Conservation (phyloP, 2,797 vertebrate genomes). For the Limosa lapponica region DNA sequence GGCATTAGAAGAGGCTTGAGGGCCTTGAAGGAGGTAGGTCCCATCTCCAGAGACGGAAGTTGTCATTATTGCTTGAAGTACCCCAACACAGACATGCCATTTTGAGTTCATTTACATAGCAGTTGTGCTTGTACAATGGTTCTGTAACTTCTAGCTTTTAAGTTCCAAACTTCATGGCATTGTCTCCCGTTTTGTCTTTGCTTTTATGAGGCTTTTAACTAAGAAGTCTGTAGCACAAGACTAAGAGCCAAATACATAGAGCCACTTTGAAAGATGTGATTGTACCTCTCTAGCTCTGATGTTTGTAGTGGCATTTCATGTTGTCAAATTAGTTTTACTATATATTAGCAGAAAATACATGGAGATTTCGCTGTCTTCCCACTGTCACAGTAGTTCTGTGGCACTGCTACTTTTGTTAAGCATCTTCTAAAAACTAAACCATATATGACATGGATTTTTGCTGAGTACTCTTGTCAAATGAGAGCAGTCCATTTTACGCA, state of each 20-base stretch:
- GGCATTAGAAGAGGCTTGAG: neutral
- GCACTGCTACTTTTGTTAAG: neutral
- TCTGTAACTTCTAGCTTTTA: neutral
- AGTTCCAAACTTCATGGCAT: neutral
- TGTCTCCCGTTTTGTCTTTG: neutral
- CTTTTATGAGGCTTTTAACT: neutral
- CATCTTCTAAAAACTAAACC: neutral
- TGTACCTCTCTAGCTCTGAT: neutral
- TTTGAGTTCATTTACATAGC: neutral
- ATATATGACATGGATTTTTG: constrained; percentile 8
- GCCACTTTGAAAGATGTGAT: neutral
- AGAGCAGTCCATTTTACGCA: neutral
- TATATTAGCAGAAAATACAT: neutral
- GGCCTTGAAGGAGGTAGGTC: neutral
- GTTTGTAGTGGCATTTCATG: neutral
- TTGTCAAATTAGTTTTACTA: constrained; percentile 5
- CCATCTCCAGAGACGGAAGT: neutral
- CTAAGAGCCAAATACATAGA: neutral
- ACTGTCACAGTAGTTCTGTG: neutral
- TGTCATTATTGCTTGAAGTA: neutral
- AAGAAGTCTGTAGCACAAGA: neutral
- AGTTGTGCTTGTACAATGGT: neutral
- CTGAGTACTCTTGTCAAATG: neutral
- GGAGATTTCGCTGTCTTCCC: neutral
- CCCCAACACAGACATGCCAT: neutral